These are phyloP conservation scores for Zonitis immaculata DNA, from an alignment of 2,888 invertebrate species.

Conservation along the genomic window DNA sequence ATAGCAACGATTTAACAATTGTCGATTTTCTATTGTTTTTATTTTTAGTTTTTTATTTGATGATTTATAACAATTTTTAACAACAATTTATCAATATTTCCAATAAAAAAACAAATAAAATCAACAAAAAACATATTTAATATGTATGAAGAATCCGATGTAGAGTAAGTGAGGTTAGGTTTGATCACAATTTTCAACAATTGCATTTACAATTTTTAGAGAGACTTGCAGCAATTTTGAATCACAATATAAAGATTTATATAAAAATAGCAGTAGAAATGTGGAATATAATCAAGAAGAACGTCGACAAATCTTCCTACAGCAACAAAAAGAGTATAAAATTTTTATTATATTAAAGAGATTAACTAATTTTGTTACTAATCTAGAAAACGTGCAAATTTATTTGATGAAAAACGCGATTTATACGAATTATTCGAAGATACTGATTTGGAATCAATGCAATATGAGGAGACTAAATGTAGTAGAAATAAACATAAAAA, in stretches of 20 bases:
- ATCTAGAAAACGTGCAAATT: constrained; percentile 51
- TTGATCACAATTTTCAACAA: background rate
- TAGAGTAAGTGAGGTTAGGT: constrained; percentile 5
- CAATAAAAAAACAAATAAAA: too few relatives aligned
- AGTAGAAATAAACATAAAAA: constrained; percentile 27
- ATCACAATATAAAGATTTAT: constrained; percentile 18
- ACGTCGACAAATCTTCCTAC: constrained; percentile 53
- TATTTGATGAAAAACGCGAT: constrained; percentile 53
- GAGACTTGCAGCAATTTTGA: background rate
- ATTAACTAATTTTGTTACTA: too few relatives aligned
- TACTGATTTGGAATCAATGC: constrained; percentile 36
- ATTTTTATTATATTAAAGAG: constrained; percentile 2
- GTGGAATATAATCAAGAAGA: constrained; percentile 35
- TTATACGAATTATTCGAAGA: constrained; percentile 49
- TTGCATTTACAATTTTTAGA: background rate
- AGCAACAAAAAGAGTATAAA: constrained; percentile 56
- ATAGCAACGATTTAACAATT: background rate
- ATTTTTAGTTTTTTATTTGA: too few relatives aligned
- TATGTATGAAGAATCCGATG: background rate
- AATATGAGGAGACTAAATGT: constrained; percentile 33
- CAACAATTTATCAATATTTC: background rate
- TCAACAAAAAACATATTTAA: background rate
- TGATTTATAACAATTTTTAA: too few relatives aligned
- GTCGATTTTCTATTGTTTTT: background rate
- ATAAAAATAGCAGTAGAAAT: constrained; percentile 26